Evolutionary conservation across 2,888 invertebrate genomes (phyloP), one percentile per base, ranked within the genome.

Genomic region (Dorcus parallelipipedus): DNA sequence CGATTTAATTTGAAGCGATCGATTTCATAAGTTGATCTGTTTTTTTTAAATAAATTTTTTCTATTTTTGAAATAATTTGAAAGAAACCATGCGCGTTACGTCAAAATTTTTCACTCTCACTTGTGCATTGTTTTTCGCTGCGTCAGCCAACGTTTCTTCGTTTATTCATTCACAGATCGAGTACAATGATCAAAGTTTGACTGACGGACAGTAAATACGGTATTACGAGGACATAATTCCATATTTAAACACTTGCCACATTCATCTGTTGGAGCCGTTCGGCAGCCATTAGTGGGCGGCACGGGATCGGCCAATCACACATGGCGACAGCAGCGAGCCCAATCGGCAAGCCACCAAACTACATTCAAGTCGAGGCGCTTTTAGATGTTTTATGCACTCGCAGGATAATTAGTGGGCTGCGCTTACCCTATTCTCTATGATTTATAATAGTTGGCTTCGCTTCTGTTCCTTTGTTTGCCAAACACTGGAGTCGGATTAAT

Each of bases 231-330:
- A 40, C 56, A 51, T 54, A 54, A 42, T 55, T 55, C 49, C 47
- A 51, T 51, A 51, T 56, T 51, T 51, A 51, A 51, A 45, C 47
- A 51, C 41, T 48, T 20, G 33, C 14, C 50, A 53, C 58, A 58
- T 58, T 58, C 54, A 58, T 54, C 58, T 43, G 58, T 58, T 43
- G 39, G 59, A 54, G 61, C 56, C 60, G 60, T 63, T 59, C 60
- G 67, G 70, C 72, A 70, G 72, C 72, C 72, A 72, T 72, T 72
- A 71, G 66, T 69, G 69, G 70, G 71, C 71, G 72, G 69, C 67
- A 68, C 67, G 64, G 64, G 60, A 53, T 45, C 61, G 61, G 69
- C 72, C 72, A 71, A 72, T 72, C 68, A 68, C 65, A 61, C 62
- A 62, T 52, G 59, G 60, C 64, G 67, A 68, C 69, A 61, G 55